These are phyloP conservation scores for Scartelaos histophorus DNA, from an alignment of 2,113 vertebrate species.

Conservation along the genomic window DNA sequence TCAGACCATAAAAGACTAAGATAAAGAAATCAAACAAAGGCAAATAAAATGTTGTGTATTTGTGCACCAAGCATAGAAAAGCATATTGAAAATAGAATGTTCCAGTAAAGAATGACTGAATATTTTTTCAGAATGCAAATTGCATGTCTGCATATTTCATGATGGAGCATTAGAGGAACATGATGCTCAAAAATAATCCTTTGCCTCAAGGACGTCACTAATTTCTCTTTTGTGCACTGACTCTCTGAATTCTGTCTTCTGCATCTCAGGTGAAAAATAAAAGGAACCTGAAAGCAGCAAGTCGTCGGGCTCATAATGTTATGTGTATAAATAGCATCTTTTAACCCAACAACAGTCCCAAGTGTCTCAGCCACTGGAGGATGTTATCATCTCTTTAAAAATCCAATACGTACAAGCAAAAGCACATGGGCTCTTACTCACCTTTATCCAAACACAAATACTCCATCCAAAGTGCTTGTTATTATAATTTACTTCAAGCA, in stretches of 20 bases:
- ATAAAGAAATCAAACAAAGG: slow-evolving; percentile 4
- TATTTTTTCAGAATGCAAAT: background rate
- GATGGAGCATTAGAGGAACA: background rate
- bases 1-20: background rate
- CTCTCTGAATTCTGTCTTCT: background rate
- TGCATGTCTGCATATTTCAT: background rate
- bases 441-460: too few species aligned
- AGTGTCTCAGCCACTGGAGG: background rate
- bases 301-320: background rate
- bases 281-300: slow-evolving; percentile 28
- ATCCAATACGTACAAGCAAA: background rate
- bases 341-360: background rate
- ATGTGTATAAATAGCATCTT: background rate
- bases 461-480: too few species aligned
- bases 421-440: too few species aligned
- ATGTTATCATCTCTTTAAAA: background rate
- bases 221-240: background rate
- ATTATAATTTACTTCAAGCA: too few species aligned
- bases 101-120: background rate
- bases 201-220: background rate
- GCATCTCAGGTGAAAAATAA: slow-evolving; percentile 15
- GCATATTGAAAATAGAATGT: background rate
- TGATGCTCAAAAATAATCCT: background rate
- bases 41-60: background rate
- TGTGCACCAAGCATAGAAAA: background rate